Evolutionary conservation across 2,888 invertebrate species (phyloP).

Genomic region (Latrodectus hesperus): DNA sequence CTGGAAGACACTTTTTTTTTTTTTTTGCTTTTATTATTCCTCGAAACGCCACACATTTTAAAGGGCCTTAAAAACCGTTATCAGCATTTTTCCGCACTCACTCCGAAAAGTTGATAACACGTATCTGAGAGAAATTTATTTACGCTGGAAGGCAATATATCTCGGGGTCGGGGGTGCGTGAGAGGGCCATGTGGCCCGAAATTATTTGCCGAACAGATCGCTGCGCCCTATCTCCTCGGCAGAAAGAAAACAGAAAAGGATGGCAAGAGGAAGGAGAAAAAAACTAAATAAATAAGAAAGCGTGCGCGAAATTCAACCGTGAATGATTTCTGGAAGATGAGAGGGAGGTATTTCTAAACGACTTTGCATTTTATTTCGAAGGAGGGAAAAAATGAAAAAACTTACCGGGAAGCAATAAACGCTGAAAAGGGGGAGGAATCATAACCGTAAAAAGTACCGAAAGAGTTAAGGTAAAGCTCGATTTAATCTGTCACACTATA

Average conservation of each 20-base stretch:
- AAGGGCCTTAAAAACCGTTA: conserved; percentile 39
- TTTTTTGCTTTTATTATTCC: neutral
- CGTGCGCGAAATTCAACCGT: conserved; percentile 11
- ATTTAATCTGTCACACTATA: too few relatives aligned
- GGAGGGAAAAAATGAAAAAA: neutral
- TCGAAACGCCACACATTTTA: conserved; percentile 34
- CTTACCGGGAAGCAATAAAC: too few relatives aligned
- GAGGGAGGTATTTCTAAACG: conserved; percentile 30
- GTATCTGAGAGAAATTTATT: conserved; percentile 62
- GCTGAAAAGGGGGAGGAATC: too few relatives aligned
- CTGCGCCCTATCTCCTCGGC: conserved; percentile 26
- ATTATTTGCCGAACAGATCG: conserved; percentile 62
- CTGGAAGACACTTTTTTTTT: conserved; percentile 21
- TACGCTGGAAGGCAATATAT: conserved; percentile 64
- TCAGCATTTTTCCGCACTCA: conserved; percentile 48
- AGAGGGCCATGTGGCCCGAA: conserved; percentile 40
- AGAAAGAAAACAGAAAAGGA: conserved; percentile 7
- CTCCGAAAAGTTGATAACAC: conserved; percentile 47
- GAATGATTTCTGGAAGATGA: conserved; percentile 13
- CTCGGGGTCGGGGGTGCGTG: conserved; percentile 10
- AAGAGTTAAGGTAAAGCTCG: too few relatives aligned
- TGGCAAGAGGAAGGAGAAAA: conserved; percentile 8
- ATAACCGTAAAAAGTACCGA: too few relatives aligned
- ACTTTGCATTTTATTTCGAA: conserved; percentile 31
- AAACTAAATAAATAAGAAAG: conserved; percentile 5